Evolutionary conservation across 2,888 invertebrate species (phyloP).

Genomic region (Rhingia rostrata): DNA sequence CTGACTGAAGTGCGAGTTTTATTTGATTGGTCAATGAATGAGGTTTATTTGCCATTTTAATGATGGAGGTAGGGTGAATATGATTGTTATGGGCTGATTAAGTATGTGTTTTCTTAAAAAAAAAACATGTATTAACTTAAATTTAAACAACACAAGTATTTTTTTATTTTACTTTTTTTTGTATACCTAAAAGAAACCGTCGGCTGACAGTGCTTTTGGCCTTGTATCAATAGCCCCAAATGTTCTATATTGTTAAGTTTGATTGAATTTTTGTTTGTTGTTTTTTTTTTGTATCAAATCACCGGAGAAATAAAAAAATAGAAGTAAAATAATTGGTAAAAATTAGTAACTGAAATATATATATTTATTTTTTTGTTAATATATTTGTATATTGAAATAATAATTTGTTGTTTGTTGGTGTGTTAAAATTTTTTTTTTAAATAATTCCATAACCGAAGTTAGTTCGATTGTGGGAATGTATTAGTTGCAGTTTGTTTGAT

Average conservation of each 20-base stretch:
- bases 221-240: conserved; percentile 81
- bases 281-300: conserved; percentile 63
- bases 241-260: conserved; percentile 79
- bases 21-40: conserved; percentile 41
- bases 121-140: conserved; percentile 61
- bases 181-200: conserved; percentile 83
- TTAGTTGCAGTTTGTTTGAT: conserved; percentile 55
- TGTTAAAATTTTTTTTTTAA: conserved; percentile 33
- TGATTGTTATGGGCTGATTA: conserved; percentile 43
- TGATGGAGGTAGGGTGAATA: conserved; percentile 45
- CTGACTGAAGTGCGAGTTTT: conserved; percentile 44
- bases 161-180: conserved; percentile 50
- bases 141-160: conserved; percentile 59
- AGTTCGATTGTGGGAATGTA: conserved; percentile 62
- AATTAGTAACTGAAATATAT: conserved; percentile 70
- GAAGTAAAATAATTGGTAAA: conserved; percentile 67
- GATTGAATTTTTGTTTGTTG: conserved; percentile 58
- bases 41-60: conserved; percentile 44
- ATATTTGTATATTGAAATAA: conserved; percentile 42
- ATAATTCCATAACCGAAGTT: conserved; percentile 63
- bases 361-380: conserved; percentile 20
- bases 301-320: conserved; percentile 70
- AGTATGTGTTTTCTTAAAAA: conserved; percentile 33
- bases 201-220: conserved; percentile 83
- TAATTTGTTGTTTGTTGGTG: conserved; percentile 54